phyloP scores from a whole-genome alignment of 1,140 invertebrate genomes.

The Aphaenogaster ashmeadi region DNA sequence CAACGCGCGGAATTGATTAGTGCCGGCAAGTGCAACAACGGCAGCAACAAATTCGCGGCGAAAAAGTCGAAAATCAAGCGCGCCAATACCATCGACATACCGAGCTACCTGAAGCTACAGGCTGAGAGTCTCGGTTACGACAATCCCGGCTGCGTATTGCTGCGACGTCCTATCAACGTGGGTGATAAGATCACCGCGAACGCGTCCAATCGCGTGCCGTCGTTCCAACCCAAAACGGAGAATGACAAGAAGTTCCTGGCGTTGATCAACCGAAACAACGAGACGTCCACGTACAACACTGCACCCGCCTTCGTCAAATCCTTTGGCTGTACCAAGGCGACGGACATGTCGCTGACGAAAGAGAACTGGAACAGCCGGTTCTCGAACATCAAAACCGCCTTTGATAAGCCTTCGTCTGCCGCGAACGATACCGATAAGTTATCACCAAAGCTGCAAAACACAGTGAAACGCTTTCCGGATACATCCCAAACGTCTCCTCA shows the following conservation, averaged over 20 bases:
- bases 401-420: conserved; percentile 87
- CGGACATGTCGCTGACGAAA: conserved; percentile 77
- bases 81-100: conserved; percentile 95
- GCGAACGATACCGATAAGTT: conserved; percentile 44
- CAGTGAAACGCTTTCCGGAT: conserved; percentile 26
- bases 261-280: conserved; percentile 92
- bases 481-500: neutral
- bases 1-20: conserved; percentile 75
- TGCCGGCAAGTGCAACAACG: conserved; percentile 64
- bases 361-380: conserved; percentile 93
- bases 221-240: conserved; percentile 93
- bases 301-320: conserved; percentile 80
- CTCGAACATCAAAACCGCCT: conserved; percentile 94
- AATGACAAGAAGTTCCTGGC: conserved; percentile 95
- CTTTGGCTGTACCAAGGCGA: conserved; percentile 77
- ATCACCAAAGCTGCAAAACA: conserved; percentile 24
- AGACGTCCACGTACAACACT: conserved; percentile 76
- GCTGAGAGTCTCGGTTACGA: conserved; percentile 81
- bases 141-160: conserved; percentile 84
- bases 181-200: conserved; percentile 83
- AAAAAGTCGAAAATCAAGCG: conserved; percentile 94
- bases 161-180: conserved; percentile 88
- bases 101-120: conserved; percentile 88
- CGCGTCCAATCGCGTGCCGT: conserved; percentile 82
- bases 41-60: conserved; percentile 88